These are phyloP conservation scores for Apoderus coryli DNA, from an alignment of 2,888 invertebrate genomes.

Conservation along the genomic window DNA sequence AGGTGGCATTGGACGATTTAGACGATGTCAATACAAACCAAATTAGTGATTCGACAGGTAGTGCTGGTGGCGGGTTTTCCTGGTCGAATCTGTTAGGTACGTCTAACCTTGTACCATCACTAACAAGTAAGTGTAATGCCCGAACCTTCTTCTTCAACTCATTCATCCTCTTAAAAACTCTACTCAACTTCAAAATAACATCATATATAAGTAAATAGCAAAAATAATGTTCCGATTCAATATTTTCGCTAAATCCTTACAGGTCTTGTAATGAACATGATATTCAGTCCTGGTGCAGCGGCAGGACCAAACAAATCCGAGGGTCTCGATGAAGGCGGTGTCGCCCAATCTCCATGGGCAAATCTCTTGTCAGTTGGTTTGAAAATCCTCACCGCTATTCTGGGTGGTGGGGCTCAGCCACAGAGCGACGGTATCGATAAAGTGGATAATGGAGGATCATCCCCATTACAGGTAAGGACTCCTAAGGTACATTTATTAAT, in stretches of 20 bases:
- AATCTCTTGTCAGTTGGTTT: constrained; percentile 74
- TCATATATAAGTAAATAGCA: too few relatives aligned
- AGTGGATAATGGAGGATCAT: constrained; percentile 66
- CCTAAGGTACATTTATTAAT: too few relatives aligned
- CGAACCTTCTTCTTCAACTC: too few relatives aligned
- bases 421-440: constrained; percentile 74
- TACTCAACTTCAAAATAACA: too few relatives aligned
- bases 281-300: constrained; percentile 50
- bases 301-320: constrained; percentile 74
- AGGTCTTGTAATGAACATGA: constrained; percentile 76
- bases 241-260: constrained; percentile 15
- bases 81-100: constrained; percentile 75
- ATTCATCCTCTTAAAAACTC: too few relatives aligned
- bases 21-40: constrained; percentile 72
- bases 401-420: constrained; percentile 60
- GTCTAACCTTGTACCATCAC: constrained; percentile 18
- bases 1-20: constrained; percentile 67
- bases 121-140: constrained; percentile 11
- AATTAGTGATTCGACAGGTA: constrained; percentile 44
- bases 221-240: too few relatives aligned
- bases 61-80: constrained; percentile 56
- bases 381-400: constrained; percentile 68
- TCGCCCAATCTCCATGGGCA: constrained; percentile 72
- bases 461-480: constrained; percentile 75
- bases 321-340: constrained; percentile 48